Percentiles rank a stretch among this genome's conserved stretches.
Conservation (phyloP, 1,140 invertebrate species). For the Lanistes nyassanus region DNA sequence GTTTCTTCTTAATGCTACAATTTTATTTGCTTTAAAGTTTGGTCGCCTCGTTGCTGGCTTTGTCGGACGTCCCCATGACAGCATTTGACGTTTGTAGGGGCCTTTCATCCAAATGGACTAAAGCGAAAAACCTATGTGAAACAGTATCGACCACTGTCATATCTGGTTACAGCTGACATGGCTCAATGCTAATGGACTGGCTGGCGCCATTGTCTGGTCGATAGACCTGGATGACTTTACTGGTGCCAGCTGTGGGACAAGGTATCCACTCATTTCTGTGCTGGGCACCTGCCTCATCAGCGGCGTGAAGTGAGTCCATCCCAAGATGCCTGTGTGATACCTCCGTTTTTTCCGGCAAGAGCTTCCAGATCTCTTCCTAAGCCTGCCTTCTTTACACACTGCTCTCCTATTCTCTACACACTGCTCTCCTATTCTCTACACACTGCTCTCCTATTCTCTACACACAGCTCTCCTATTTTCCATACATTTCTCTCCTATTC, state of each 20-base stretch:
- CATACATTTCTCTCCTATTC: neutral
- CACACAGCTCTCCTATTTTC: neutral
- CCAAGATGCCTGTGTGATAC: no score
- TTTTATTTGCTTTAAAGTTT: neutral
- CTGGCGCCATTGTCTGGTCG: slow-evolving; percentile 97
- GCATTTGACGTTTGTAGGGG: neutral
- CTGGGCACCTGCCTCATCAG: slow-evolving; percentile 67
- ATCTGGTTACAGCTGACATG: slow-evolving; percentile 27
- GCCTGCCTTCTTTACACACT: neutral
- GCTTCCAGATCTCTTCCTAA: no score
- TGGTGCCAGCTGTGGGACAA: slow-evolving; percentile 45
- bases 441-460: neutral
- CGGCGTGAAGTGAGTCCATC: slow-evolving; percentile 4
- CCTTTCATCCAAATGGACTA: no score
- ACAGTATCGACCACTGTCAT: no score
- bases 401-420: neutral
- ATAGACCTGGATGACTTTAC: slow-evolving; percentile 82
- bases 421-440: neutral
- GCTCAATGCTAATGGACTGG: slow-evolving; percentile 77
- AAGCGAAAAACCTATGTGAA: no score
- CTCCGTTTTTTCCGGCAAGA: no score
- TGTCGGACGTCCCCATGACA: neutral
- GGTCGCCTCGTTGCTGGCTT: neutral
- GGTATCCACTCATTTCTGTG: slow-evolving; percentile 51
- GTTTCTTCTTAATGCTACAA: neutral